Evolutionary conservation across 30 jellyfish, hydroid and myxozoan species (phyloP), one percentile per base, ranked within the genome.

Genomic region (Cassiopea xamachana): DNA sequence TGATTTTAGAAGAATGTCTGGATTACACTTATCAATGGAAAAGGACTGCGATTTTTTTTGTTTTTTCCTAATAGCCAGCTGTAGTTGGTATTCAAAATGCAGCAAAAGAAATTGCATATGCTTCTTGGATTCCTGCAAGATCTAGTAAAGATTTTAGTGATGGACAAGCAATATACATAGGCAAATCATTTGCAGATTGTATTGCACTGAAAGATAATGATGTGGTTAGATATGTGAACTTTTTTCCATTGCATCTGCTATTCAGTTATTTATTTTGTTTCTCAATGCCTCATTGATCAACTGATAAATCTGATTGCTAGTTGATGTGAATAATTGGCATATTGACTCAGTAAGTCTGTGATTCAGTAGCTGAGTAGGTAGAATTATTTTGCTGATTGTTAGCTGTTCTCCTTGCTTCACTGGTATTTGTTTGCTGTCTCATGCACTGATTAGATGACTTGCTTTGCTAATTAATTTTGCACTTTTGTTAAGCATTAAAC

Each of bases 171-270:
- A 46, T 88, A 39, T 70, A 77, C 70, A 67, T 88, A 46, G 95
- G 95, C 47, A 88, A 79, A 73, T 69, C 60, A 14, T 88, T 79
- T 79, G 90, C 95, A 88, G 90, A 88, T 39, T 50, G 86, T 12
- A n/a, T 88, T 1, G 58, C 60, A 4, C 87, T 88, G 15, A 88
- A 58, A 10, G 67, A 55, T 9, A 14, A 69, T 27, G 95, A 88
- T 47, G 6, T 79, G 95, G 95, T 88, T 16, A 71, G 80, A 88
- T 51, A 48, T 27, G 3, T 13, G 3, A 15, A 48, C 14, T 51
- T 19, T 47, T 50, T 1, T 78, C 39, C 16, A 60, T 49, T 8
- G n/a, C 14, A 45, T 76, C 16, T 17, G 18, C 7, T 39, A n/a
- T 73, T 44, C 27, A 45, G 15, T 76, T 43, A 45, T 16, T 76